phyloP scores from a whole-genome alignment of 2,888 invertebrate genomes.

The Lordiphosa fenestrarum region DNA sequence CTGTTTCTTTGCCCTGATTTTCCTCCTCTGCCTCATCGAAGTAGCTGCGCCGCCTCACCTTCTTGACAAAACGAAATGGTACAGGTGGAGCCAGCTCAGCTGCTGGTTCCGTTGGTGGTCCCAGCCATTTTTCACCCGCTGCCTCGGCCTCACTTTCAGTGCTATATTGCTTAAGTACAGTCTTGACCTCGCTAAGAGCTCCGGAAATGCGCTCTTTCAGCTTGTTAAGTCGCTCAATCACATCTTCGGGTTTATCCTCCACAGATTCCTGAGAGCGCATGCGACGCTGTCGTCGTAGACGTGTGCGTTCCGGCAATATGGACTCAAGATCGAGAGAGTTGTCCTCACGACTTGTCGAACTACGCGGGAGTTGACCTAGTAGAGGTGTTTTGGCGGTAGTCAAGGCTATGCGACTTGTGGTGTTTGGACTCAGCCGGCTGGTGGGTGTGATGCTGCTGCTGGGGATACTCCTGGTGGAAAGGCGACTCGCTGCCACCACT shows the following conservation, averaged over 20 bases:
- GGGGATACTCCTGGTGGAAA: slow-evolving; percentile 17
- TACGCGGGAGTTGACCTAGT: slow-evolving; percentile 46
- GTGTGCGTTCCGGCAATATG: slow-evolving; percentile 66
- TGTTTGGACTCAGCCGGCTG: neutral
- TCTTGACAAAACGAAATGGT: slow-evolving; percentile 77
- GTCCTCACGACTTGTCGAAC: slow-evolving; percentile 45
- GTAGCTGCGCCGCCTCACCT: slow-evolving; percentile 74
- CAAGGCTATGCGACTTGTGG: slow-evolving; percentile 48
- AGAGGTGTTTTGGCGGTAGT: slow-evolving; percentile 28
- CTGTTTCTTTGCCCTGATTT: slow-evolving; percentile 13
- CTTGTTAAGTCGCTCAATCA: slow-evolving; percentile 76
- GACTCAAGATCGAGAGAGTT: slow-evolving; percentile 50
- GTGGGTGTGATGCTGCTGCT: slow-evolving; percentile 5
- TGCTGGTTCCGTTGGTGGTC: neutral
- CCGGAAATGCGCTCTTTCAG: slow-evolving; percentile 78
- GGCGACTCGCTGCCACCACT: slow-evolving; percentile 14
- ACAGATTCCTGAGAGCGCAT: slow-evolving; percentile 62
- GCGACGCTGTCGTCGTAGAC: slow-evolving; percentile 72
- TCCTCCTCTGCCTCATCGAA: slow-evolving; percentile 74
- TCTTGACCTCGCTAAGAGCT: slow-evolving; percentile 78
- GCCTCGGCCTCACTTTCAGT: slow-evolving; percentile 70
- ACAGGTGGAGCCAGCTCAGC: slow-evolving; percentile 37
- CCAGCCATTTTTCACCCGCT: slow-evolving; percentile 22
- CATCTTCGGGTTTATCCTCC: slow-evolving; percentile 69
- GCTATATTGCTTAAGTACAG: slow-evolving; percentile 78